Percentiles rank a stretch among this genome's conserved stretches.
These are phyloP conservation scores for Chymomyza caudatula DNA, from an alignment of 2,888 invertebrate genomes.

Conservation along the genomic window DNA sequence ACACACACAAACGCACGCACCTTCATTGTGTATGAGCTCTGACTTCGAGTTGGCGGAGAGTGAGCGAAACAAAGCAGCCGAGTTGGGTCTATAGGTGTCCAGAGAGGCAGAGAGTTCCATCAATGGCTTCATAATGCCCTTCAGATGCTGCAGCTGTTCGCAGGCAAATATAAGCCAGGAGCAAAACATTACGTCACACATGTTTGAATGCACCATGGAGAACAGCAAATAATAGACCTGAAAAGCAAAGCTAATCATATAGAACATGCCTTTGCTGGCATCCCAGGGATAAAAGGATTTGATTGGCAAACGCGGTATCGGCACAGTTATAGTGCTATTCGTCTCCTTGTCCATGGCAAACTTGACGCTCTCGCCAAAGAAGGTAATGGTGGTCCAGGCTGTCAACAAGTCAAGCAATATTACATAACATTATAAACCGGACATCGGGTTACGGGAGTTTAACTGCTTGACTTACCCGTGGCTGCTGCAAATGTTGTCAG, in stretches of 20 bases:
- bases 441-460: background rate
- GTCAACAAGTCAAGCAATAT: background rate
- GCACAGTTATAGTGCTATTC: constrained; percentile 84
- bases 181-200: constrained; percentile 88
- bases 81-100: constrained; percentile 87
- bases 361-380: constrained; percentile 88
- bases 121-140: constrained; percentile 90
- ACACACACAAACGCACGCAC: constrained; percentile 48
- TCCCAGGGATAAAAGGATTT: constrained; percentile 90
- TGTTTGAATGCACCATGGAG: constrained; percentile 81
- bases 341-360: constrained; percentile 84
- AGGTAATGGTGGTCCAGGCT: constrained; percentile 89
- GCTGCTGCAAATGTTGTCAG: constrained; percentile 82
- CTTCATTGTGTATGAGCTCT: constrained; percentile 77
- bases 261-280: constrained; percentile 84
- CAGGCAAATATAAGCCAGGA: constrained; percentile 92
- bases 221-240: constrained; percentile 86
- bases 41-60: constrained; percentile 79
- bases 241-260: constrained; percentile 83
- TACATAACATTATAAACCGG: background rate
- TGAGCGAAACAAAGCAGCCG: constrained; percentile 84
- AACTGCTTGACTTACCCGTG: constrained; percentile 79
- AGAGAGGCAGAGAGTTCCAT: constrained; percentile 91
- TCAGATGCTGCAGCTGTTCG: constrained; percentile 90
- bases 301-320: constrained; percentile 85